Evolutionary conservation across 2,113 vertebrate genomes (phyloP).

Genomic region (Ophthalmolycus amberensis): DNA sequence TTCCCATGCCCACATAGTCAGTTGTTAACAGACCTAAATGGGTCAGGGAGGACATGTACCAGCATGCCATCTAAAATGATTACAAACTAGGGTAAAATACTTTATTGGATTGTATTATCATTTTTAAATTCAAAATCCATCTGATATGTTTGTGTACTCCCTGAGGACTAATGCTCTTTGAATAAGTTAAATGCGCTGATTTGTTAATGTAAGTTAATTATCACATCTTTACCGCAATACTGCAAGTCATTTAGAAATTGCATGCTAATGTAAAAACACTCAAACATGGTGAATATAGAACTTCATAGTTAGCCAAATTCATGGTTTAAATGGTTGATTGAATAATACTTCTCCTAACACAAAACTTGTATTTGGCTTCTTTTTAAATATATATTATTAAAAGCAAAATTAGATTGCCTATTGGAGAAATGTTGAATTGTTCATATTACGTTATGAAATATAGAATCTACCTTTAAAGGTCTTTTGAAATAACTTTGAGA

Average conservation of each 20-base stretch:
- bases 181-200: background rate
- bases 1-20: conserved; percentile 1
- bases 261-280: background rate
- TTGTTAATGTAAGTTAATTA: background rate
- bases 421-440: background rate
- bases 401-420: background rate
- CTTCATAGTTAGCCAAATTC: background rate
- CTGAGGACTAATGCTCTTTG: background rate
- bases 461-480: background rate
- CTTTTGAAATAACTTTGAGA: background rate
- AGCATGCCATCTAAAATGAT: background rate
- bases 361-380: background rate
- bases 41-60: background rate
- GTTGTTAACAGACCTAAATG: background rate
- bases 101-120: background rate
- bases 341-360: background rate
- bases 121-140: background rate
- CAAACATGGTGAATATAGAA: background rate
- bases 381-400: background rate
- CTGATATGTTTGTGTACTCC: background rate
- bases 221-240: background rate
- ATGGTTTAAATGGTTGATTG: background rate
- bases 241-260: background rate
- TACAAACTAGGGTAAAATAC: background rate
- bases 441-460: background rate